Conservation (phyloP, 2,113 vertebrate species). For the Laticauda colubrina region DNA sequence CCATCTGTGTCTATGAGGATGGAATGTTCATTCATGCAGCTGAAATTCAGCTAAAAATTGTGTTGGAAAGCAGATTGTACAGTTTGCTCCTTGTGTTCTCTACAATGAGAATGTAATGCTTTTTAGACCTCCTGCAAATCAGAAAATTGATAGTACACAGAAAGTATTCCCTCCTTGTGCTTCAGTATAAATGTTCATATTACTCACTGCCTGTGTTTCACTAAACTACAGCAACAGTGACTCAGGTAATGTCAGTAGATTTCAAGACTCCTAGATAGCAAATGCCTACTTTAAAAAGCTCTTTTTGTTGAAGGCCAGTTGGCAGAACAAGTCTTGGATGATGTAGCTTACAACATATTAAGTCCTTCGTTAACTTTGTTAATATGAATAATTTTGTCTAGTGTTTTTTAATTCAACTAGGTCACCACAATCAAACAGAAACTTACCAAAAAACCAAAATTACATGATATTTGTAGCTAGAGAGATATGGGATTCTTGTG, state of each 20-base stretch:
- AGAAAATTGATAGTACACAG: neutral
- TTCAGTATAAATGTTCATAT: accelerated
- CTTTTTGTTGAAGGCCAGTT: accelerated
- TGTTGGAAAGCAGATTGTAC: neutral
- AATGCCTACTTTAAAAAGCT: neutral
- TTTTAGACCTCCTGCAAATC: accelerated
- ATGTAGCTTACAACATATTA: neutral
- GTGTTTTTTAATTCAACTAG: neutral
- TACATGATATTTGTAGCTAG: neutral
- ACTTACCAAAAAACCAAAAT: neutral
- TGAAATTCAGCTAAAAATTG: neutral
- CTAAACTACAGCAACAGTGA: neutral
- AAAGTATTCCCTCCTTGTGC: neutral
- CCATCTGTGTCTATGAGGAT: neutral
- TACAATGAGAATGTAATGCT: neutral
- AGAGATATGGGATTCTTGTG: neutral
- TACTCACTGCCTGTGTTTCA: neutral
- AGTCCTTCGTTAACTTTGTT: neutral
- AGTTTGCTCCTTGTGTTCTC: neutral
- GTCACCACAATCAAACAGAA: neutral
- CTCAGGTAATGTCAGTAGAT: neutral
- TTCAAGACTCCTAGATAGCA: neutral
- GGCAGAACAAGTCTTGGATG: accelerated
- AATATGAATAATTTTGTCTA: neutral
- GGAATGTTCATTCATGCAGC: neutral